Base-by-base conservation (phyloP, 2,888 invertebrate species). In the Drosophila multiciliata region DNA sequence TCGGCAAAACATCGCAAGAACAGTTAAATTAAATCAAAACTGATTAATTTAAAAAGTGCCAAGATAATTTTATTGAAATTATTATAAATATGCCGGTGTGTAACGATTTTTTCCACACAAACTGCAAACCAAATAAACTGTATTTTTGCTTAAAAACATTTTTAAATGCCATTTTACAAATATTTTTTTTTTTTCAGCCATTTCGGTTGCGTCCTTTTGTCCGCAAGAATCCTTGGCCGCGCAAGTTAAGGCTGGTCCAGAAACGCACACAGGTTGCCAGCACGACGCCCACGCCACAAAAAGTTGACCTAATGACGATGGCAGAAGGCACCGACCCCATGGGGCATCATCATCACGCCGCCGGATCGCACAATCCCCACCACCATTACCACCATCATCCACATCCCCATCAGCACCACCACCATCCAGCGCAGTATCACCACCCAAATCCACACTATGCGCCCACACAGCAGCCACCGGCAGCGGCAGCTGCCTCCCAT, bases 221-320 rank as follows among this genome's bases (percentile, higher is more conserved):
- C 49, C 85, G 84, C 60, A 90, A 89, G 66, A 89, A 79, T 72
- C 70, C 59, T 8, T 12, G 54, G 54, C 89, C 87, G 32, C 71
- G 66, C 57, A 83, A 86, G 87, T 59, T 85, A 32, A 17, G 54
- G 58, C 49, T 29, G 65, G 40, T 66, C 54, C 33, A 50, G 42
- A 35, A 53, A 53, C 54, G 58, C 68, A 12, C 50, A 62, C 62
- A 54, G 64, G 66, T 73, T 54, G 69, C 70, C 63, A 69, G 88
- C 79, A 73, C 66, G 66, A 69, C 61, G 68, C 66, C 71, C 61
- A 73, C 74, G 75, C 50, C 68, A 81, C 84, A 91, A 89, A 92
- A 92, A 85, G 77, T 90, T 91, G 92, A 93, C 93, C 94, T 94
- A 93, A 96, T 96, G 96, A 96, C 96, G 94, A 96, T 96, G 96